Base-by-base conservation (phyloP, 2,797 vertebrate genomes). In the Lindbergichthys nudifrons region DNA sequence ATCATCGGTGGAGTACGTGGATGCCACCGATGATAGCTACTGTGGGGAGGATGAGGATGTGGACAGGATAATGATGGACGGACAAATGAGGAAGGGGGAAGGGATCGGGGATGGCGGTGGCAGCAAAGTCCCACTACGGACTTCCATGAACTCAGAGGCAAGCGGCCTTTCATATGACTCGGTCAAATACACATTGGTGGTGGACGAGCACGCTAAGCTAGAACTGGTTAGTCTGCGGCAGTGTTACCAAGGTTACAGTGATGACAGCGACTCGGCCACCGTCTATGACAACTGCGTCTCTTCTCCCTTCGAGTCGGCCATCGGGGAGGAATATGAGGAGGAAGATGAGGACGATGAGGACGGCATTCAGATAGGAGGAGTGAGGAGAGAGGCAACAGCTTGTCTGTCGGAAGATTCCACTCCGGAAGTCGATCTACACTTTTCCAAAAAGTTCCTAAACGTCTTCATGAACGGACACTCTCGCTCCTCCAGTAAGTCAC, bases 391-490 rank as follows among this genome's bases (percentile, higher is more conserved):
- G 36, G 94, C 96, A 0, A 92, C 90, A 0, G 94, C 95, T 30
- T 96, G 97, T 87, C 94, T 98, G 18, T 98, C 97, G 0, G 97
- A 97, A 83, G 96, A 97, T 81, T 98, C 97, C 79, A 97, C 97
- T 0, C 97, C 98, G 0, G 97, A 98, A 39, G 95, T 94, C 0
- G 97, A 97, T 61, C 93, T 97, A 74, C 96, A 96, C 84, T 97
- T 98, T 87, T 98, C 98, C 68, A 97, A 97, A 94, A 99, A 99
- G 92, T 99, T 99, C 89, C 96, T 99, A 81, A 99, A 99, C 0
- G 96, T 99, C 90, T 98, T 99, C 93, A 96, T 99, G 97, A 99
- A 97, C 0, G 97, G 98, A 54, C 96, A 95, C 63, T 96, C 98
- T 0, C 95, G 96, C 19, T 98, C 97, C 70, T 98, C 98, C 81